Evolutionary conservation across 2,888 invertebrate genomes (phyloP), one percentile per base, ranked within the genome.

Genomic region (Drosophila borborema): DNA sequence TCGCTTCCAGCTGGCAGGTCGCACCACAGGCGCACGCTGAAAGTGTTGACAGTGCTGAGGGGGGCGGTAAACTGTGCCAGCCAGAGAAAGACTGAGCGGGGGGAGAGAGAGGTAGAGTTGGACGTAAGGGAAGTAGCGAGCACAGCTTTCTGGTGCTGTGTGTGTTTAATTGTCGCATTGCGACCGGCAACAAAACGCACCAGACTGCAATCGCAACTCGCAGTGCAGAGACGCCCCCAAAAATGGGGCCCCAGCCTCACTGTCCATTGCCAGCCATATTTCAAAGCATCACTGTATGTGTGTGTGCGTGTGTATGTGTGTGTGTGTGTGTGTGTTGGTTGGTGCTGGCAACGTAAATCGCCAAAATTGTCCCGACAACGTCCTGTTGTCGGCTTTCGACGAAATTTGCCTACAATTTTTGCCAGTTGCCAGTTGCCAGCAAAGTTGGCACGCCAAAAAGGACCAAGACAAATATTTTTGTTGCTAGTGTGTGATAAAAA

Each of bases 91-190:
- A 34, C 2, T 5, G 10, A 23, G 36, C n/a, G n/a, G n/a, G n/a
- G n/a, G n/a, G n/a, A n/a, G 0, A 10, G 12, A 10, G 7, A 1
- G 4, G 2, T 1, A 7, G 23, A 34, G 34, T 28, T 28, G 28
- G 6, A 28, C 28, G 28, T 28, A 28, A 28, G 38, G 38, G 34
- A 46, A 14, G 45, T 2, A 10, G 18, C 7, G 2, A 3, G 3
- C 8, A 41, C 16, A 38, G 55, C 23, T 66, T 68, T 31, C 67
- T 65, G 69, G n/a, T 60, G 59, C 63, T 77, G 28, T 70, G 66
- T 83, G 84, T 70, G 83, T 82, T 89, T 84, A 84, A 84, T 84
- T 84, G 90, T 84, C 88, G 88, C 90, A 86, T 55, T 86, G 84
- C 89, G 74, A 72, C 81, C 74, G 69, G 69, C 78, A 78, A 64